Evolutionary conservation across 2,113 vertebrate species (phyloP).

Genomic region (Syrmaticus mikado): DNA sequence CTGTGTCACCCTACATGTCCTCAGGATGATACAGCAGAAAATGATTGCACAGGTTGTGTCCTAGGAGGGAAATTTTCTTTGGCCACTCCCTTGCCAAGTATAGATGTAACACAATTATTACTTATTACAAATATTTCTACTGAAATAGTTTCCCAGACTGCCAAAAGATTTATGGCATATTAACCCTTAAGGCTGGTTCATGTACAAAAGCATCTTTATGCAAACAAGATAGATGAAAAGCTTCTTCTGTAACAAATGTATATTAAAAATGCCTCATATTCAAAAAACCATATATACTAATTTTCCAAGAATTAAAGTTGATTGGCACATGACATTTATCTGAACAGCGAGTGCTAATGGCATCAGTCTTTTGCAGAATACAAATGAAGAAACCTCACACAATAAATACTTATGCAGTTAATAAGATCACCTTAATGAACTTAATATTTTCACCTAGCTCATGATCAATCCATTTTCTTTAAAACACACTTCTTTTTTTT

Average conservation of each 20-base stretch:
- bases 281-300: background rate
- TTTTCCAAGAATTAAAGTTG: background rate
- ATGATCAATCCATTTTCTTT: background rate
- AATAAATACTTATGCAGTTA: background rate
- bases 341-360: background rate
- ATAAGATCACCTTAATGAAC: background rate
- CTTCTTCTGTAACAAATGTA: background rate
- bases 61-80: slow-evolving; percentile 4
- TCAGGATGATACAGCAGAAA: background rate
- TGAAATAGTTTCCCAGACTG: slow-evolving; percentile 23
- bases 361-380: background rate
- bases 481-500: background rate
- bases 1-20: background rate
- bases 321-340: background rate
- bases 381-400: background rate
- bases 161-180: slow-evolving; percentile 27
- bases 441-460: background rate
- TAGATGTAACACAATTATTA: slow-evolving; percentile 45
- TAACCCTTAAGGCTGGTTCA: background rate
- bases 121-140: slow-evolving; percentile 38
- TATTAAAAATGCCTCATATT: background rate
- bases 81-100: slow-evolving; percentile 7
- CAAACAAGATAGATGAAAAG: background rate
- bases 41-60: background rate
- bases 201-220: background rate